Evolutionary conservation across 2,888 invertebrate genomes (phyloP), one percentile per base, ranked within the genome.

Genomic region (Cataglyphis cursor): DNA sequence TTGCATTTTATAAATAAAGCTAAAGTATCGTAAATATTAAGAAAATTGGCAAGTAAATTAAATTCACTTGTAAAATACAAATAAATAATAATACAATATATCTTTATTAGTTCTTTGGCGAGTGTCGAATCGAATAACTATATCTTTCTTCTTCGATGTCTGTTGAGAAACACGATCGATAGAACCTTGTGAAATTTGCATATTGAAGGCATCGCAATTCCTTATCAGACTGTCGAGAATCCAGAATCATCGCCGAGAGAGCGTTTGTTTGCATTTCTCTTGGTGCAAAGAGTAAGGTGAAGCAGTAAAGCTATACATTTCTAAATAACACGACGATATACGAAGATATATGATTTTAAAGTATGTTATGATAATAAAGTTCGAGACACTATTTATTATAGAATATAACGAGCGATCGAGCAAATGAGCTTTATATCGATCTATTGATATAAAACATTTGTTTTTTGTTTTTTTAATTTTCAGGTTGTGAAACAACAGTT

Each of bases 181-280:
- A 75, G 73, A 68, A 84, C 61, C 66, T 66, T 81, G 72, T 88
- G 64, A 82, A 84, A 88, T 88, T 84, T 88, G 80, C 88, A 88
- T 88, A 88, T 88, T 83, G 88, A 83, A 74, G 70, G 59, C 73
- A 61, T 70, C 78, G 78, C 86, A 82, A 88, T 86, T 78, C 62
- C 86, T 86, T 86, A 88, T 88, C 82, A 82, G 82, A 74, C 66
- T 74, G 72, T 64, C n/a, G 24, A 59, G 84, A 82, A 88, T 87
- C 70, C 81, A 44, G 82, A 81, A 86, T 86, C 84, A 83, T 83
- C 84, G 81, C 57, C 61, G 48, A 51, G 66, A 51, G 72, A 21
- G 65, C 59, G 78, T 85, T 88, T 75, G 78, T 88, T 88, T 85
- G 88, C 84, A 88, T 88, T 86, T 86, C 81, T 75, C 80, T 41